phyloP scores from a whole-genome alignment of 1,140 invertebrate species.

The Octopus sinensis region DNA sequence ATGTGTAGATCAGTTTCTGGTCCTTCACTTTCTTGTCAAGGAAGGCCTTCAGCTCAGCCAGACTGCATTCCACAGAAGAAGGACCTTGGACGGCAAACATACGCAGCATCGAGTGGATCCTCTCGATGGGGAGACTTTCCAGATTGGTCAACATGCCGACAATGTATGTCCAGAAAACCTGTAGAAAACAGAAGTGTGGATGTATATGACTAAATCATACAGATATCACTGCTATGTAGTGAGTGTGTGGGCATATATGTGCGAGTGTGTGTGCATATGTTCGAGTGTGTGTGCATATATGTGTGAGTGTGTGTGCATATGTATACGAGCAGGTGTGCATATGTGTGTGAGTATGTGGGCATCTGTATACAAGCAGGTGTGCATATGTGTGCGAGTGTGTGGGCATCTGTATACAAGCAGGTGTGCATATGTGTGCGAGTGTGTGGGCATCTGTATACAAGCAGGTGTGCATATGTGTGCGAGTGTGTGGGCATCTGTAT shows the following conservation, averaged over 20 bases:
- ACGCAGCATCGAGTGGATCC: slow-evolving; percentile 94
- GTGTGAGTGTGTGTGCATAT: background rate
- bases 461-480: background rate
- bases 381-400: too few species aligned
- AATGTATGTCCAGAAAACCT: slow-evolving; percentile 83
- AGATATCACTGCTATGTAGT: too few species aligned
- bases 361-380: too few species aligned
- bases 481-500: background rate
- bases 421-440: background rate
- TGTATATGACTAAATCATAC: background rate
- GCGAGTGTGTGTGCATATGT: too few species aligned
- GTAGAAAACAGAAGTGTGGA: slow-evolving; percentile 16
- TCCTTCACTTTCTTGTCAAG: slow-evolving; percentile 89
- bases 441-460: background rate
- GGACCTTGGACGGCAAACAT: slow-evolving; percentile 82
- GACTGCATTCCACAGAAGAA: slow-evolving; percentile 78
- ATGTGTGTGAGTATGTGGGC: background rate
- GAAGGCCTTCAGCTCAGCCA: slow-evolving; percentile 83
- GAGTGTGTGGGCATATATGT: background rate
- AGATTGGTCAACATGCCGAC: slow-evolving; percentile 95
- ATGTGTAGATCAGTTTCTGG: slow-evolving; percentile 79
- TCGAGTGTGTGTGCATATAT: background rate
- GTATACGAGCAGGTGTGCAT: background rate
- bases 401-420: background rate
- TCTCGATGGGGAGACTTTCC: slow-evolving; percentile 84